Base-by-base conservation (phyloP, 2,113 vertebrate genomes). In the Choloepus hoffmanni region DNA sequence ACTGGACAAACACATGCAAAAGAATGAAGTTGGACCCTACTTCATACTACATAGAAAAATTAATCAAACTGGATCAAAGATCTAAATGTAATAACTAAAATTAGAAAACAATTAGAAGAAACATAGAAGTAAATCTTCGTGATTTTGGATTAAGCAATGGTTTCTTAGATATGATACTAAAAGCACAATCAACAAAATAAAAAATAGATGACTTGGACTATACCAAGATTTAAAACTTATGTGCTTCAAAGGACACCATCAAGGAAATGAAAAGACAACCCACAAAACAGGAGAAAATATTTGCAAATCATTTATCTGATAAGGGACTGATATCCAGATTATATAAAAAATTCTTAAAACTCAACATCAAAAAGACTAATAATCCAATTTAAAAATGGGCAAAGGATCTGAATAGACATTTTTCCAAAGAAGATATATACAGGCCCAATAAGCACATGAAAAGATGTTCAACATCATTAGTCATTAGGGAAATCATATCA, bases 401-500 rank as follows among this genome's bases (percentile, higher is more conserved):
- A 77, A 72, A 78, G 62, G 19, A 78, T 77, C 82, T 45, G 78
- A 60, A 60, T 23, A 60, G 19, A 60, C 21, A 53, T 53, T 53
- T 53, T 53, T 53, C 50, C 58, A 21, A 21, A 60, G 12, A 18
- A 88, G 13, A 65, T 53, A 76, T 73, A 58, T 60, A 89, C 83
- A 60, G 36, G n/a, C 60, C 36, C 28, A 89, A 65, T 58, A 58
- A 60, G 76, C 23, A 89, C 30, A 9, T 65, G 60, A 76, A 60
- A 76, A 68, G 16, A 89, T 58, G 23, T n/a, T 58, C 24, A 23
- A 45, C 30, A 48, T 84, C 67, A 68, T 28, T 60, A 84, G 36
- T 68, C 78, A 67, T 43, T 58, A 83, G 68, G 30, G 26, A 94
- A 92, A 83, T 45, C 11, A 89, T 83, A 89, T 76, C 77, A 58